phyloP scores from a whole-genome alignment of 2,888 invertebrate species.

The Seira ritae region DNA sequence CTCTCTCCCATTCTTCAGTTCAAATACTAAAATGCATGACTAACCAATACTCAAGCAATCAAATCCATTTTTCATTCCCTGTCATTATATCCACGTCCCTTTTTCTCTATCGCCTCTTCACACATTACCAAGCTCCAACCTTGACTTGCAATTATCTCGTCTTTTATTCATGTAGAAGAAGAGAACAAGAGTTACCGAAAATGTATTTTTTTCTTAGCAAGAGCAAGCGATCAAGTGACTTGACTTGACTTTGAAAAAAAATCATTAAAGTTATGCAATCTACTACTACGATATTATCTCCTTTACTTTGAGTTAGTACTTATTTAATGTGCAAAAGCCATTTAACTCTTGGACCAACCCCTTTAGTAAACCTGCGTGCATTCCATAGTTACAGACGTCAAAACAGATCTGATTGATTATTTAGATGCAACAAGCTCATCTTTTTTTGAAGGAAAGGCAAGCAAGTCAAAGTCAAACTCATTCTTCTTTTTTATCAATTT shows the following conservation, averaged over 20 bases:
- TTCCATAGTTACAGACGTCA: too few species aligned
- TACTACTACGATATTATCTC: not conserved
- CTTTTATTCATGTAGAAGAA: slow-evolving; percentile 30
- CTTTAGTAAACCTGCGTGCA: too few species aligned
- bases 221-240: too few species aligned
- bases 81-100: not conserved
- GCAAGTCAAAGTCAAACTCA: too few species aligned
- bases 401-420: too few species aligned
- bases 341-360: too few species aligned
- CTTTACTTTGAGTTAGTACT: not conserved
- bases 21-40: too few species aligned
- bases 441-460: too few species aligned
- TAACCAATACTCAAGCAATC: slow-evolving; percentile 14
- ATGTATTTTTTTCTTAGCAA: too few species aligned
- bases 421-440: too few species aligned
- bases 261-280: not conserved
- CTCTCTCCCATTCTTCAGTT: not conserved
- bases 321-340: too few species aligned
- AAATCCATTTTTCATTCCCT: slow-evolving; percentile 26
- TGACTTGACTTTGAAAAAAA: slow-evolving; percentile 19
- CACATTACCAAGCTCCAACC: slow-evolving; percentile 10
- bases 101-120: not conserved
- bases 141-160: slow-evolving; percentile 48
- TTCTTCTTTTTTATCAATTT: too few species aligned
- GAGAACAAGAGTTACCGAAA: slow-evolving; percentile 34